These are phyloP conservation scores for Eilema depressum DNA, from an alignment of 2,888 invertebrate genomes.

Conservation along the genomic window DNA sequence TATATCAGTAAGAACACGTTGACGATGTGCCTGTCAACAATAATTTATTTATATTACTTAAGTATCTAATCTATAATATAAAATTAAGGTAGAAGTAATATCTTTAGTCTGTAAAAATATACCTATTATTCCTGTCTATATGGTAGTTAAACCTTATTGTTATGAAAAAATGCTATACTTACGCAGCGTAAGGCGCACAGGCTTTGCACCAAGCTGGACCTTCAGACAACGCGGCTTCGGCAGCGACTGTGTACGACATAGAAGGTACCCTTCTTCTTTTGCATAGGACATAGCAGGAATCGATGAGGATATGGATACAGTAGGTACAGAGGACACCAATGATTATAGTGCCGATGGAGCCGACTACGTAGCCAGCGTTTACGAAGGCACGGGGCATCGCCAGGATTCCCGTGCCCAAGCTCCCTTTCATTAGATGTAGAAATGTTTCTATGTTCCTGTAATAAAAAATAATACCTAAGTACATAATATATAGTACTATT, in stretches of 20 bases:
- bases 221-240: conserved; percentile 91
- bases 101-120: no score
- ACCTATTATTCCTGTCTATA: no score
- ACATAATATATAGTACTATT: no score
- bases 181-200: conserved; percentile 90
- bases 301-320: conserved; percentile 96
- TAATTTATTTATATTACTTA: background rate
- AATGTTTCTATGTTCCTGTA: conserved; percentile 92
- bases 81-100: no score
- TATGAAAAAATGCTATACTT: conserved; percentile 63
- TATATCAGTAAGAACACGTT: conserved; percentile 93
- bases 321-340: conserved; percentile 97
- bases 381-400: conserved; percentile 96
- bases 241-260: conserved; percentile 93
- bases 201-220: conserved; percentile 90
- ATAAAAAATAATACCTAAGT: conserved; percentile 10
- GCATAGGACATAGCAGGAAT: conserved; percentile 88
- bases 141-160: no score
- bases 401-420: conserved; percentile 96
- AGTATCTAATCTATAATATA: no score
- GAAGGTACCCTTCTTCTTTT: conserved; percentile 88
- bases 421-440: conserved; percentile 95
- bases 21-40: conserved; percentile 88
- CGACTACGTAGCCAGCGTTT: conserved; percentile 93
- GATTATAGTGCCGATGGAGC: conserved; percentile 92